These are phyloP conservation scores for Podarcis cretensis DNA, from an alignment of 2,113 vertebrate species.

Conservation along the genomic window DNA sequence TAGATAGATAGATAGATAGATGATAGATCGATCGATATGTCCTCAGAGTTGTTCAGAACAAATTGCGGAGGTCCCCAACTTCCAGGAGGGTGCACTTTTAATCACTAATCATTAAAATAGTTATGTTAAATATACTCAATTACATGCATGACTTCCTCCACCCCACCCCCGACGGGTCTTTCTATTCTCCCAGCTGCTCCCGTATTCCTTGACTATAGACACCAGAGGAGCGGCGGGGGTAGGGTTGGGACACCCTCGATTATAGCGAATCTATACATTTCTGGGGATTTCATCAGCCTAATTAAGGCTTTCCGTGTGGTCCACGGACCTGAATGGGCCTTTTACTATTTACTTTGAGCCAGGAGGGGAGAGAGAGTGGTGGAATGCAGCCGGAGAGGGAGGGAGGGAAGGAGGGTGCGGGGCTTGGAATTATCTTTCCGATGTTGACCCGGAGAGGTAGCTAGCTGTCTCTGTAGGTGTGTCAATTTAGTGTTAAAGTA, in stretches of 20 bases:
- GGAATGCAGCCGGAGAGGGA: constrained; percentile 81
- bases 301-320: constrained; percentile 87
- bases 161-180: constrained; percentile 72
- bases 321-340: constrained; percentile 78
- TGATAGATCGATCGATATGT: background rate
- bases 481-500: no score
- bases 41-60: constrained; percentile 78
- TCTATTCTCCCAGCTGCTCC: constrained; percentile 82
- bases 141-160: constrained; percentile 81
- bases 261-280: constrained; percentile 85
- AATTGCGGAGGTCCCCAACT: constrained; percentile 82
- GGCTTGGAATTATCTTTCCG: background rate
- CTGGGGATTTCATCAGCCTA: constrained; percentile 86
- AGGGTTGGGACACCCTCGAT: constrained; percentile 73
- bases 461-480: background rate
- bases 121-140: constrained; percentile 88
- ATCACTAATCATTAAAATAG: constrained; percentile 86
- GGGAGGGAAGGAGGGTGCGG: accelerated
- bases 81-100: constrained; percentile 83
- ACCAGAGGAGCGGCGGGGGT: constrained; percentile 56
- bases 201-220: constrained; percentile 79
- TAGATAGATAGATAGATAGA: no score
- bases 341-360: constrained; percentile 74
- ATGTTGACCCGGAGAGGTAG: background rate
- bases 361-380: constrained; percentile 81